These are phyloP conservation scores for Muscicapa comitata DNA, from an alignment of 2,797 vertebrate genomes.

Conservation along the genomic window DNA sequence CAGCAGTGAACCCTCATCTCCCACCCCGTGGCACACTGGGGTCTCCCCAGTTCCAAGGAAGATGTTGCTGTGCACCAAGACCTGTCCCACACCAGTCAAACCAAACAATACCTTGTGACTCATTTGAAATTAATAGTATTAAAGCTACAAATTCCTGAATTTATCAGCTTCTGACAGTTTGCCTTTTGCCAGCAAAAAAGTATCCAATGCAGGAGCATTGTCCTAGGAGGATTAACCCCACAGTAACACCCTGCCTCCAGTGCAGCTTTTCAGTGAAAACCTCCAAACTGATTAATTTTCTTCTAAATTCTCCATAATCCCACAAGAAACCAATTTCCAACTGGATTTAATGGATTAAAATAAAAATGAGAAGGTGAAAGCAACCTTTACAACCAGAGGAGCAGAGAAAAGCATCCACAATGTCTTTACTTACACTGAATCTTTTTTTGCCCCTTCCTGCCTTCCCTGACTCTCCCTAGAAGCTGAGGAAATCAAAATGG, in stretches of 20 bases:
- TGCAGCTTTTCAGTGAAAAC: neutral
- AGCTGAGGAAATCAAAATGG: neutral
- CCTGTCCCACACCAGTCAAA: neutral
- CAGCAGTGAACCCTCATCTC: neutral
- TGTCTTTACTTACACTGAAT: neutral
- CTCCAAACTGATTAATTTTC: neutral
- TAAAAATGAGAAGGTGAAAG: neutral
- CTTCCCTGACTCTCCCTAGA: neutral
- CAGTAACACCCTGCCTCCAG: neutral
- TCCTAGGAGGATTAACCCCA: neutral
- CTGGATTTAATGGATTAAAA: neutral
- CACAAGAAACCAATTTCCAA: neutral
- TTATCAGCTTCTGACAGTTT: neutral
- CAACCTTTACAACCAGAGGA: neutral
- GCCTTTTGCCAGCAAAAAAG: neutral
- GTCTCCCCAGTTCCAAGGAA: neutral
- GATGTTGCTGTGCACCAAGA: neutral
- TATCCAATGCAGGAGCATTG: neutral
- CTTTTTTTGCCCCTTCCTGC: neutral
- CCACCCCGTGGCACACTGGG: rapidly evolving
- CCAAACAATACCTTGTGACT: rapidly evolving
- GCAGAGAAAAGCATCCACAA: rapidly evolving
- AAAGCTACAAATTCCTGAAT: neutral
- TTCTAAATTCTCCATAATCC: neutral
- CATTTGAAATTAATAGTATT: neutral